Conservation (phyloP, 1,140 invertebrate genomes). For the Stegodyphus dumicola region DNA sequence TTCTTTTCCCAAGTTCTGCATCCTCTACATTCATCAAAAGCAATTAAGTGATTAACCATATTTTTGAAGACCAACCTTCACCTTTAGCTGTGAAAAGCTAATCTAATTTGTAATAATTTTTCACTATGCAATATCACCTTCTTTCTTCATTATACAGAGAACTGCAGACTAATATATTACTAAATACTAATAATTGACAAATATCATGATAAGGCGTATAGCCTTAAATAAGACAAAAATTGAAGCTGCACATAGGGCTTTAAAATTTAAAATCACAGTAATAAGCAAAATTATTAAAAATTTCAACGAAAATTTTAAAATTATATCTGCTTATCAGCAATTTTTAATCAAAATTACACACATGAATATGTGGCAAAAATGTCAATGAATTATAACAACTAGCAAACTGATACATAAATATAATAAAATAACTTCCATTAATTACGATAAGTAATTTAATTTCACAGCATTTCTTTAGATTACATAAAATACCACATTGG, state of each 20-base stretch:
- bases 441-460: too few relatives aligned
- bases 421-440: too few relatives aligned
- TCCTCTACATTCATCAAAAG: background rate
- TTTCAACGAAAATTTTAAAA: background rate
- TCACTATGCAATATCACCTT: conserved; percentile 52
- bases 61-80: background rate
- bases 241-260: conserved; percentile 27
- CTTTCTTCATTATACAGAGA: background rate
- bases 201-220: background rate
- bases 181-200: background rate
- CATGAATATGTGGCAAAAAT: too few relatives aligned
- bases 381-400: too few relatives aligned
- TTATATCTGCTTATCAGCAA: background rate
- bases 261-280: background rate
- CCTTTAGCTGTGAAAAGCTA: conserved; percentile 16
- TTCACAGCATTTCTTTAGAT: too few relatives aligned
- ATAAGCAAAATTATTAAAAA: background rate
- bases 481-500: too few relatives aligned
- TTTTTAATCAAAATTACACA: too few relatives aligned
- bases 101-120: conserved; percentile 11
- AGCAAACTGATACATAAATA: too few relatives aligned
- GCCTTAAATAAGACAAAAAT: background rate
- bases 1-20: background rate
- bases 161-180: background rate
- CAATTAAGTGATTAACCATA: background rate